A percentile compares a stretch with the other conserved stretches of the same genome.
Evolutionary conservation across 2,113 vertebrate species (phyloP).

Genomic region (Pangasianodon hypophthalmus): DNA sequence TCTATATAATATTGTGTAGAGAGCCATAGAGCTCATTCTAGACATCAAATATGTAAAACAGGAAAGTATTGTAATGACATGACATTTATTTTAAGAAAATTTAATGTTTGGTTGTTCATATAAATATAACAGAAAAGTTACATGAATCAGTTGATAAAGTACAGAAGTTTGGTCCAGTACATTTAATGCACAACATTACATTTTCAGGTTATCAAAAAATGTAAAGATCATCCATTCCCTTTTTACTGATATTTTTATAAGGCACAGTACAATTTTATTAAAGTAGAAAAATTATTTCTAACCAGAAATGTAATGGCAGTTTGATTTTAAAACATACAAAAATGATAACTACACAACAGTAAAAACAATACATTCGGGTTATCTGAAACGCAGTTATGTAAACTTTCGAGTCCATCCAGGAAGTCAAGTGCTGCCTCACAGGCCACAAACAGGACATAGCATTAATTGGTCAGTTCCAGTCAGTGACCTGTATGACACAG

Average conservation of each 20-base stretch:
- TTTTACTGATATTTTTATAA: conserved; percentile 47
- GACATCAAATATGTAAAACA: neutral
- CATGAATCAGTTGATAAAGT: neutral
- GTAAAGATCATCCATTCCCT: neutral
- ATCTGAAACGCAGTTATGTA: neutral
- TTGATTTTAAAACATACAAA: conserved; percentile 23
- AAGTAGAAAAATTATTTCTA: conserved; percentile 23
- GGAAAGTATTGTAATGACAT: neutral
- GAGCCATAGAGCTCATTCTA: neutral
- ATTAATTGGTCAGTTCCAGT: neutral
- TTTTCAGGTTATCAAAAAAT: neutral
- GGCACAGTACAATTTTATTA: conserved; percentile 51
- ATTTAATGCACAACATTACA: neutral
- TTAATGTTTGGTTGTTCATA: neutral
- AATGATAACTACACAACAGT: neutral
- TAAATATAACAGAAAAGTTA: neutral
- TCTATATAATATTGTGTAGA: neutral
- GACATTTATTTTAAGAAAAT: conserved; percentile 13
- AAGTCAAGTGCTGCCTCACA: neutral
- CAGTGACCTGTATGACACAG: neutral
- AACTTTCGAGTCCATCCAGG: neutral
- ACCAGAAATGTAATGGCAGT: neutral
- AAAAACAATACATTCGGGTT: conserved; percentile 28
- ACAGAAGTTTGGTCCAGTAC: conserved; percentile 4
- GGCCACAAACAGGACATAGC: neutral